phyloP scores from a whole-genome alignment of 37 sponge, comb jelly and placozoan species.

The Crambe crambe region DNA sequence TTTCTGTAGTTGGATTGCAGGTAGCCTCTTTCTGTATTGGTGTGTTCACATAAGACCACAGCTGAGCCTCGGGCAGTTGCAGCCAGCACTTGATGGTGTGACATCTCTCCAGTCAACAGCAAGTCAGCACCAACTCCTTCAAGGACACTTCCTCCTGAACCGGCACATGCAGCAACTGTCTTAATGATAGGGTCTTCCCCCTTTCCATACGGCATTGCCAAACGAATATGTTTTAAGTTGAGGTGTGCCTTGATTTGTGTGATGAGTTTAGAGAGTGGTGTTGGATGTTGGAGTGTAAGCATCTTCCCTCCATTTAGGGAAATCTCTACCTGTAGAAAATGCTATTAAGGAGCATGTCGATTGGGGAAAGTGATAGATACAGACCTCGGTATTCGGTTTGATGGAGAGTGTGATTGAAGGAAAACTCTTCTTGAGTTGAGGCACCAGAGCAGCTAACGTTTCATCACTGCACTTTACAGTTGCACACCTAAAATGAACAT shows the following conservation, averaged over 20 bases:
- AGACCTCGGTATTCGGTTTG: conserved; percentile 11
- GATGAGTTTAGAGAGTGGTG: conserved; percentile 45
- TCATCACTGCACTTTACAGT: conserved; percentile 11
- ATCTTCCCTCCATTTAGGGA: conserved; percentile 46
- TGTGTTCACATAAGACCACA: conserved; percentile 93
- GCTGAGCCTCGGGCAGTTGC: conserved; percentile 70
- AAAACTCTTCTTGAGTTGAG: not conserved
- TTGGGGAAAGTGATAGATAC: too few species aligned
- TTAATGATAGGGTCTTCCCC: conserved; percentile 18
- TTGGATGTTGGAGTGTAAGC: conserved; percentile 50
- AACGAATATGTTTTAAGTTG: conserved; percentile 48
- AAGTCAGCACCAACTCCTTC: conserved; percentile 71
- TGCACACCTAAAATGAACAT: not conserved
- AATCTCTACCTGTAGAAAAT: not conserved
- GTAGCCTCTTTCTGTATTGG: conserved; percentile 95
- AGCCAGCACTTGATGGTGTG: conserved; percentile 93
- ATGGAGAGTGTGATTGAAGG: not conserved
- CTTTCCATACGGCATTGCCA: conserved; percentile 40
- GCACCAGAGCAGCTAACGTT: not conserved
- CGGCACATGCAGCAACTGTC: conserved; percentile 88
- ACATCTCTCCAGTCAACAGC: conserved; percentile 90
- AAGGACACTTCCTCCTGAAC: conserved; percentile 85
- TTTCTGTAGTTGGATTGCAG: conserved; percentile 50
- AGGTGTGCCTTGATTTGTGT: conserved; percentile 67
- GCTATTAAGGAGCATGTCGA: not conserved